phyloP scores from a whole-genome alignment of 2,888 invertebrate genomes.

The Nasonia oneida region DNA sequence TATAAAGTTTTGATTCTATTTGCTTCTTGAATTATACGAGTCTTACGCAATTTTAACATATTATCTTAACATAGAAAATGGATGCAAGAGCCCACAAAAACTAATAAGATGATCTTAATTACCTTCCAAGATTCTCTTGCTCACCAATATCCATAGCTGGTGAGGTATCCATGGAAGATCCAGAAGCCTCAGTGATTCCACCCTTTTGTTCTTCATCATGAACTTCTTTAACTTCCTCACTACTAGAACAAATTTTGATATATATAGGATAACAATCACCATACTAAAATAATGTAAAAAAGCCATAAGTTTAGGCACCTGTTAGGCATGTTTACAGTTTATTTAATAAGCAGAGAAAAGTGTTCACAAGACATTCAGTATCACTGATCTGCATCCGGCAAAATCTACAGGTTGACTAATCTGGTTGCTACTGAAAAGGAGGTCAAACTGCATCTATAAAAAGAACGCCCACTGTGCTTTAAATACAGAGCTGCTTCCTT shows the following conservation, averaged over 20 bases:
- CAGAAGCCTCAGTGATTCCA: constrained; percentile 65
- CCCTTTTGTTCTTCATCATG: constrained; percentile 69
- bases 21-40: background rate
- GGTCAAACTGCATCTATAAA: constrained; percentile 77
- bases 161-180: constrained; percentile 65
- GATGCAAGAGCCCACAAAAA: background rate
- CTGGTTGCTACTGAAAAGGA: constrained; percentile 69
- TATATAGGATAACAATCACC: background rate
- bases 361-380: constrained; percentile 51
- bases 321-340: constrained; percentile 69
- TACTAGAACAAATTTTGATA: constrained; percentile 64
- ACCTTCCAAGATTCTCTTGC: constrained; percentile 65
- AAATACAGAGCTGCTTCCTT: constrained; percentile 54
- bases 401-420: constrained; percentile 69
- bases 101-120: constrained; percentile 39
- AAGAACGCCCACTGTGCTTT: constrained; percentile 73
- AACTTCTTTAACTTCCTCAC: constrained; percentile 70
- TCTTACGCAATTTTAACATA: background rate
- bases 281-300: background rate
- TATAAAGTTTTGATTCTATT: background rate
- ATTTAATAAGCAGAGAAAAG: constrained; percentile 22
- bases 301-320: constrained; percentile 66
- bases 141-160: constrained; percentile 63
- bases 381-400: constrained; percentile 67
- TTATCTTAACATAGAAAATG: background rate